A percentile compares a stretch with the other conserved stretches of the same genome.
phyloP scores from a whole-genome alignment of 2,888 invertebrate genomes.

The Stenodera caucasica region DNA sequence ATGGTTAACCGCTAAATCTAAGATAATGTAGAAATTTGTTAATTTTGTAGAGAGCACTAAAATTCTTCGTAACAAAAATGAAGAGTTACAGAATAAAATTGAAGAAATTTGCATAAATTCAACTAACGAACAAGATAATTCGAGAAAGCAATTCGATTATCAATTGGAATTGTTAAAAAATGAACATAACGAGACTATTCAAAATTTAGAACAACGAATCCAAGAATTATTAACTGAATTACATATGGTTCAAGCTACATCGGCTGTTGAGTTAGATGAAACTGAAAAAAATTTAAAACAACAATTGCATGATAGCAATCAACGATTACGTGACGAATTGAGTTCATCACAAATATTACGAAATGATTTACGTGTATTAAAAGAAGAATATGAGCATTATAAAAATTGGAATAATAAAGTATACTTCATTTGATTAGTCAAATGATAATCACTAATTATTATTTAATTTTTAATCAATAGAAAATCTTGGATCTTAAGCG shows the following conservation, averaged over 20 bases:
- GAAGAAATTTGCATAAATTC: constrained; percentile 3
- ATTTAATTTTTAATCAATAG: not conserved
- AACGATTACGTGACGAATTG: constrained; percentile 12
- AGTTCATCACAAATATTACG: not conserved
- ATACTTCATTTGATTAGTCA: not conserved
- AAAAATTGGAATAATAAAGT: not conserved
- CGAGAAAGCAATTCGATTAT: not conserved
- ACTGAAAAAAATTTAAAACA: constrained; percentile 24
- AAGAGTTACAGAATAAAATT: constrained; percentile 12
- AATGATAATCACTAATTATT: not conserved
- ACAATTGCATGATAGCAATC: constrained; percentile 24
- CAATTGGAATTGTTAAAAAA: constrained; percentile 7
- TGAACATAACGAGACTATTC: not conserved
- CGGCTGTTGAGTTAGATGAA: constrained; percentile 29
- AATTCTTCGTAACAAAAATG: not conserved
- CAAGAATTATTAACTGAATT: constrained; percentile 24
- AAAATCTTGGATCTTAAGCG: constrained; percentile 34
- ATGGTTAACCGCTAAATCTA: no score
- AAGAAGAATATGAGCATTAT: constrained; percentile 12
- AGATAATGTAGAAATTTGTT: no score
- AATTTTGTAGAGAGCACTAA: not conserved
- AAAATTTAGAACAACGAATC: constrained; percentile 9
- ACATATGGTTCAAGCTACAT: constrained; percentile 24
- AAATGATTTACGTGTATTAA: not conserved
- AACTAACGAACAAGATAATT: not conserved